Evolutionary conservation across 2,113 vertebrate species (phyloP).

Genomic region (Triplophysa siluroides): DNA sequence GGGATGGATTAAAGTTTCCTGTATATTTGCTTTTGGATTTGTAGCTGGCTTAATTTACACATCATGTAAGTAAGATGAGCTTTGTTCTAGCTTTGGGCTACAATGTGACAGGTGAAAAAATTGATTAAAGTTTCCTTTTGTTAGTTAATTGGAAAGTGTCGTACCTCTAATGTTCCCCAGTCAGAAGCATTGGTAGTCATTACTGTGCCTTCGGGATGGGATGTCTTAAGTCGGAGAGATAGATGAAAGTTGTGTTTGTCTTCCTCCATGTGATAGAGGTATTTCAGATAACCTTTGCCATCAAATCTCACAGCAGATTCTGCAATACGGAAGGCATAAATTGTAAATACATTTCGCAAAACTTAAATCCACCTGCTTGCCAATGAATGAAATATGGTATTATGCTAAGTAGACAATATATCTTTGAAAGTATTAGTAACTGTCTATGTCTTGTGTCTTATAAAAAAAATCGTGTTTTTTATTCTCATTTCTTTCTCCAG

Average conservation of each 20-base stretch:
- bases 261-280: constrained; percentile 72
- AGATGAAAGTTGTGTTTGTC: constrained; percentile 73
- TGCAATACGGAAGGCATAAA: constrained; percentile 63
- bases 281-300: constrained; percentile 80
- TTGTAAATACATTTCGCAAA: constrained; percentile 5
- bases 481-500: too few relatives aligned
- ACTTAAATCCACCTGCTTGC: background rate
- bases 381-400: background rate
- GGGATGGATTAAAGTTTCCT: background rate
- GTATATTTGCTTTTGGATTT: background rate
- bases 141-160: background rate
- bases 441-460: too few relatives aligned
- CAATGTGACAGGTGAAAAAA: background rate
- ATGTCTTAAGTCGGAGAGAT: constrained; percentile 83
- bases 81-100: background rate
- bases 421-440: background rate
- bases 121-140: background rate
- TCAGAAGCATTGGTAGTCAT: constrained; percentile 74
- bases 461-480: too few relatives aligned
- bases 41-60: background rate
- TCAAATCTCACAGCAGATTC: constrained; percentile 84
- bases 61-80: background rate
- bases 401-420: background rate
- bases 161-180: constrained; percentile 81
- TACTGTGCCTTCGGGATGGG: constrained; percentile 74